Conservation (phyloP, 1,140 invertebrate genomes). For the Tribolium madens region DNA sequence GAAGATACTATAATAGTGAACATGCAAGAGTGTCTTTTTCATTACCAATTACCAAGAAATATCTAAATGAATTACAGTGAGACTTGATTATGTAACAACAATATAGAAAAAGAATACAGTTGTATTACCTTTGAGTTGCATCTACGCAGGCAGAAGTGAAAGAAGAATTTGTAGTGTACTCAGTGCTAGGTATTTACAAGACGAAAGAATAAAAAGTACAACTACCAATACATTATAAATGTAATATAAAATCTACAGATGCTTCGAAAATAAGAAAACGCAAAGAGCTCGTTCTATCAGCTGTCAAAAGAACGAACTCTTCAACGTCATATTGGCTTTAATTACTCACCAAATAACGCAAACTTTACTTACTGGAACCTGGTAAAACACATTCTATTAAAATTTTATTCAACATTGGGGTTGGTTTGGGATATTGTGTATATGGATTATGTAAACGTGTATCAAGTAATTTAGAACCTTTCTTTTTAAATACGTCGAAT, state of each 20-base stretch:
- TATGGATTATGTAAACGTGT: conserved; percentile 24
- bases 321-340: conserved; percentile 40
- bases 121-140: conserved; percentile 48
- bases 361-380: conserved; percentile 59
- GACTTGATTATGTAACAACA: background rate
- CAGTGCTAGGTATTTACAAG: conserved; percentile 46
- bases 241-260: conserved; percentile 14
- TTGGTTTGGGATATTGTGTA: background rate
- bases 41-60: background rate
- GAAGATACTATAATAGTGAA: conserved; percentile 18
- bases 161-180: conserved; percentile 43
- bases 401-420: conserved; percentile 12
- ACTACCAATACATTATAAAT: conserved; percentile 43
- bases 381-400: conserved; percentile 56
- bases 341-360: conserved; percentile 55
- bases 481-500: background rate
- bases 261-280: conserved; percentile 24
- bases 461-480: conserved; percentile 18
- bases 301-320: conserved; percentile 50
- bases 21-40: conserved; percentile 30
- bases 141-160: conserved; percentile 48
- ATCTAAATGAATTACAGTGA: background rate
- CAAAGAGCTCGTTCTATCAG: conserved; percentile 14
- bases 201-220: conserved; percentile 18
- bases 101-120: conserved; percentile 35